A percentile compares a stretch with the other conserved stretches of the same genome.
These are phyloP conservation scores for Galaxias olidus DNA, from an alignment of 2,797 vertebrate species.

Conservation along the genomic window DNA sequence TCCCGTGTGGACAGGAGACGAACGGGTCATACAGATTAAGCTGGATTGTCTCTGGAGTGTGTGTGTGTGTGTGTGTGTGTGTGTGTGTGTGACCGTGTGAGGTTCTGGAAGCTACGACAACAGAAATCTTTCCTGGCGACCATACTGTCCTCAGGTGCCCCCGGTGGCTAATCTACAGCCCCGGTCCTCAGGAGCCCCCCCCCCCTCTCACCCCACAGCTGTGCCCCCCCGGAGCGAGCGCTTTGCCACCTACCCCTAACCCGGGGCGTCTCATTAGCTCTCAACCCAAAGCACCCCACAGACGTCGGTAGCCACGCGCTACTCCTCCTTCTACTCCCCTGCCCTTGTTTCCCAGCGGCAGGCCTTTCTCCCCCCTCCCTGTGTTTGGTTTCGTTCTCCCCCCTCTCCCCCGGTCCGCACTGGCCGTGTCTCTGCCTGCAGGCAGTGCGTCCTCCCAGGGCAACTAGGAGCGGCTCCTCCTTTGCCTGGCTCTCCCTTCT, in stretches of 20 bases:
- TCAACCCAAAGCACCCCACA: neutral
- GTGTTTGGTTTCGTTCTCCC: too few relatives aligned
- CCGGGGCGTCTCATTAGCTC: neutral
- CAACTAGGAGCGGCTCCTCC: slow-evolving; percentile 50
- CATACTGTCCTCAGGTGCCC: neutral
- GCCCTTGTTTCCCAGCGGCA: neutral
- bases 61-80: slow-evolving; percentile 11
- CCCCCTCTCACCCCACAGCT: neutral
- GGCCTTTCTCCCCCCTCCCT: neutral
- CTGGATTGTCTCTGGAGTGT: slow-evolving; percentile 14
- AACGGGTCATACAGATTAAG: slow-evolving; percentile 4
- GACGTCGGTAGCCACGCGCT: neutral
- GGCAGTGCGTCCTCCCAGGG: slow-evolving; percentile 31
- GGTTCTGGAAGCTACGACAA: neutral
- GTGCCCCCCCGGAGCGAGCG: neutral
- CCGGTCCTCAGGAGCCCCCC: neutral
- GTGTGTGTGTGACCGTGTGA: neutral
- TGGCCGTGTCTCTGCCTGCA: slow-evolving; percentile 28
- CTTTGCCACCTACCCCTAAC: neutral
- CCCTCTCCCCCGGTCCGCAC: slow-evolving; percentile 9
- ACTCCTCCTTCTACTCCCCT: neutral
- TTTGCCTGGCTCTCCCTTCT: slow-evolving; percentile 6
- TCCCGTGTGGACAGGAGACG: slow-evolving; percentile 11
- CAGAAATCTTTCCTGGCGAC: neutral
- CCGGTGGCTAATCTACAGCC: neutral